Evolutionary conservation across 2,113 vertebrate species (phyloP).

Genomic region (Pterocles orientalis): DNA sequence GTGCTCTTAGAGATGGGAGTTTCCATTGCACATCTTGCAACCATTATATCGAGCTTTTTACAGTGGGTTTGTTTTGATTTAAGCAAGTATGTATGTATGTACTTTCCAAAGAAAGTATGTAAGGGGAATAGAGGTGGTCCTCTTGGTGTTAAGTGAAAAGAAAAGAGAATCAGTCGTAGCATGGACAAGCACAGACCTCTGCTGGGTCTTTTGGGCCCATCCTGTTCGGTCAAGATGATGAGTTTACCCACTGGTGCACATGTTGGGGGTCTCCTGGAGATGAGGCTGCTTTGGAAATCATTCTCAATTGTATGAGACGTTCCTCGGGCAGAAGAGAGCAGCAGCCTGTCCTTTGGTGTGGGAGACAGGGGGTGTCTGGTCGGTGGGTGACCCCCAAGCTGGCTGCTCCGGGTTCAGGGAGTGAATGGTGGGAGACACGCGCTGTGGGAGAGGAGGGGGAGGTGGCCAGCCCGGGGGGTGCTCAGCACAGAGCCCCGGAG

Average conservation of each 20-base stretch:
- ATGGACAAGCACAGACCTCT: not conserved
- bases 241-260: not conserved
- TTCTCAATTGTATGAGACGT: not conserved
- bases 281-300: not conserved
- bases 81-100: not conserved
- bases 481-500: not conserved
- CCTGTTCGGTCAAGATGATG: not conserved
- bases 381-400: not conserved
- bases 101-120: not conserved
- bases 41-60: not conserved
- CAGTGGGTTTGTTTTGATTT: not conserved
- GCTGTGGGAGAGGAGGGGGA: not conserved
- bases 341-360: not conserved
- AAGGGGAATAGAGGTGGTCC: not conserved
- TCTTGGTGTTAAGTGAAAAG: not conserved
- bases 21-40: not conserved
- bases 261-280: not conserved
- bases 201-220: not conserved
- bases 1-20: not conserved
- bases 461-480: not conserved
- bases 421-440: not conserved
- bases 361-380: not conserved
- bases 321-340: not conserved
- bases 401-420: not conserved
- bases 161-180: not conserved